phyloP scores from a whole-genome alignment of 2,113 vertebrate species.

The Pavo muticus region DNA sequence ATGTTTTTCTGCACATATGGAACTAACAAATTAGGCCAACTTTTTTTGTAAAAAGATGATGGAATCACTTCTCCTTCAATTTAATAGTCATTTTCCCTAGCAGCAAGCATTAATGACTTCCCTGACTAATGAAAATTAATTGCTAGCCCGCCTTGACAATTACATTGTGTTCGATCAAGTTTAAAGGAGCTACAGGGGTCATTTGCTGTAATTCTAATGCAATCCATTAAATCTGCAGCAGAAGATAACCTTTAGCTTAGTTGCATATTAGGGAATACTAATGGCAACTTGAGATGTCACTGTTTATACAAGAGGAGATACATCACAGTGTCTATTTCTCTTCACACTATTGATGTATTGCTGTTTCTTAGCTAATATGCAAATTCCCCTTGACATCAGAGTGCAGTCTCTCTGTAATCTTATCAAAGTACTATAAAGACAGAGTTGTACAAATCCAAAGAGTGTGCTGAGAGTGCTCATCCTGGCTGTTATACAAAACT shows the following conservation, averaged over 20 bases:
- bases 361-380: not conserved
- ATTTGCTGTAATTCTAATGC: slow-evolving; percentile 76
- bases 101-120: slow-evolving; percentile 75
- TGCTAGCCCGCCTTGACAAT: slow-evolving; percentile 73
- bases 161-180: slow-evolving; percentile 78
- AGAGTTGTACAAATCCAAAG: not conserved
- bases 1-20: not conserved
- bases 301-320: slow-evolving; percentile 70
- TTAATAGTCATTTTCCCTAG: slow-evolving; percentile 61
- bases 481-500: not conserved
- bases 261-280: slow-evolving; percentile 73
- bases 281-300: slow-evolving; percentile 67
- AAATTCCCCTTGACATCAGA: not conserved
- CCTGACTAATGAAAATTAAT: slow-evolving; percentile 82
- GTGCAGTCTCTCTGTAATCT: not conserved
- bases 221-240: slow-evolving; percentile 77
- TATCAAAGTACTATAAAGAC: not conserved
- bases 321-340: slow-evolving; percentile 69
- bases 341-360: slow-evolving; percentile 2
- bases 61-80: slow-evolving; percentile 60
- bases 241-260: slow-evolving; percentile 77
- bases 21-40: slow-evolving; percentile 38
- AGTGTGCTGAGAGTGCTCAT: not conserved
- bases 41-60: slow-evolving; percentile 66
- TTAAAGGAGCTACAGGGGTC: slow-evolving; percentile 75